A percentile compares a stretch with the other conserved stretches of the same genome.
Conservation (phyloP, 2,113 vertebrate genomes). For the Todiramphus saurophagus region DNA sequence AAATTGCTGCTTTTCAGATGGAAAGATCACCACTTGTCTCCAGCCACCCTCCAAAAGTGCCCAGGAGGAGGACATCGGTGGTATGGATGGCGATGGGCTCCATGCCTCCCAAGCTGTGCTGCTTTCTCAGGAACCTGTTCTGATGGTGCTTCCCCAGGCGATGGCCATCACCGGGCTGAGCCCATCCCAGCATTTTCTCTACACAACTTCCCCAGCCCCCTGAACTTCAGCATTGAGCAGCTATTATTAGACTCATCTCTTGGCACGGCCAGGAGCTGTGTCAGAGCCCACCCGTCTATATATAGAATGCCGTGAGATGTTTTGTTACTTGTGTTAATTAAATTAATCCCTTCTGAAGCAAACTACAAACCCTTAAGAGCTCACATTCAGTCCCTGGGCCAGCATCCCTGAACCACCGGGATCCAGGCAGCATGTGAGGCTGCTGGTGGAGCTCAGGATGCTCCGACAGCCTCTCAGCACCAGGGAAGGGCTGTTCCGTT, state of each 20-base stretch:
- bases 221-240: neutral
- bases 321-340: neutral
- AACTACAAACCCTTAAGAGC: neutral
- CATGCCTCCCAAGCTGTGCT: rapidly evolving
- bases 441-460: rapidly evolving
- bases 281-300: conserved; percentile 46
- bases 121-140: neutral
- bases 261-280: conserved; percentile 10
- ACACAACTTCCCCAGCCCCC: neutral
- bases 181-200: neutral
- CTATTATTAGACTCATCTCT: conserved; percentile 28
- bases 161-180: neutral
- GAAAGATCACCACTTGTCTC: neutral
- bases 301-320: neutral
- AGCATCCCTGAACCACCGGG: neutral
- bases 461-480: neutral
- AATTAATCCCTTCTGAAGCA: neutral
- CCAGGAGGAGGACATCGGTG: neutral
- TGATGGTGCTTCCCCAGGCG: neutral
- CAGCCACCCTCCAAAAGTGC: neutral
- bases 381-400: neutral
- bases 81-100: neutral
- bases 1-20: neutral
- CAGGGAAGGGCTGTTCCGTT: neutral
- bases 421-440: neutral